These are phyloP conservation scores for Tenthredo amoena DNA, from an alignment of 2,888 invertebrate genomes.

Conservation along the genomic window DNA sequence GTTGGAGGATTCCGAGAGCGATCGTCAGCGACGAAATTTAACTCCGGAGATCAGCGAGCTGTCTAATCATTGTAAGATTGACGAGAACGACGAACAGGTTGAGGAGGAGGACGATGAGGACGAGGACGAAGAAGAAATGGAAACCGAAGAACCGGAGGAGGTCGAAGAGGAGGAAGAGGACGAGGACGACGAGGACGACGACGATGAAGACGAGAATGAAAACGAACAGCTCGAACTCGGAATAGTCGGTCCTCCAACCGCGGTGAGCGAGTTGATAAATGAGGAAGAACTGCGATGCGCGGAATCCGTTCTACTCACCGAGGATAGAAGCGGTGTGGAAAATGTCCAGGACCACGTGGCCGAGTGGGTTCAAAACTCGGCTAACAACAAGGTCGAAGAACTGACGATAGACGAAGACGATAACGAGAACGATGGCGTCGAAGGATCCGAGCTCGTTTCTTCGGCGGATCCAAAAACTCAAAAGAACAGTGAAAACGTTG, in stretches of 20 bases:
- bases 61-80: neutral
- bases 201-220: constrained; percentile 57
- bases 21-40: neutral
- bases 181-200: constrained; percentile 56
- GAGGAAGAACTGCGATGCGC: constrained; percentile 70
- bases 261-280: constrained; percentile 69
- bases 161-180: constrained; percentile 47
- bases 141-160: constrained; percentile 2
- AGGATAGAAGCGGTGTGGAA: constrained; percentile 60
- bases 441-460: constrained; percentile 55
- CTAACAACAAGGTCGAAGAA: constrained; percentile 68
- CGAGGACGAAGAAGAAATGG: constrained; percentile 50
- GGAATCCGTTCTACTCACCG: constrained; percentile 68
- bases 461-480: neutral
- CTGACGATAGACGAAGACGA: constrained; percentile 55
- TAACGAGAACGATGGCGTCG: constrained; percentile 50
- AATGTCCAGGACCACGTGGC: constrained; percentile 74
- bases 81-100: constrained; percentile 55
- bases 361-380: constrained; percentile 78
- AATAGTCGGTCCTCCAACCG: constrained; percentile 73
- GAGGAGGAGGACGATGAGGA: constrained; percentile 55
- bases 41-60: neutral
- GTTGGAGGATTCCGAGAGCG: neutral
- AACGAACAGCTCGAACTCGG: constrained; percentile 66
- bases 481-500: neutral